Conservation (phyloP, 2,888 invertebrate genomes). For the Spisula solida region DNA sequence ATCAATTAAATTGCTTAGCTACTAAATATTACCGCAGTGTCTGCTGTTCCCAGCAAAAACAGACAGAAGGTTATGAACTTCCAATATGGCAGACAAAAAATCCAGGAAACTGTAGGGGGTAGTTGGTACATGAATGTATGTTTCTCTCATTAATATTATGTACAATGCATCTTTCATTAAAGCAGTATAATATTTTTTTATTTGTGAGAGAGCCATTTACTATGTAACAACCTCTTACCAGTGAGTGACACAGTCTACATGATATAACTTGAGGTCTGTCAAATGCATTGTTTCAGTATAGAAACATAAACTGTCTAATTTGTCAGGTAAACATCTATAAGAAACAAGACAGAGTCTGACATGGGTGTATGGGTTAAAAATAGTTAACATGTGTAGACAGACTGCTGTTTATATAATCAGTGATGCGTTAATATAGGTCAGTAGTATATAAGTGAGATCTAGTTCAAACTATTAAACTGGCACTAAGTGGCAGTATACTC, state of each 20-base stretch:
- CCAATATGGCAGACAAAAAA: not conserved
- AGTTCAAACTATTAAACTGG: not conserved
- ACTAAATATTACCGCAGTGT: not conserved
- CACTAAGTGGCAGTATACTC: not conserved
- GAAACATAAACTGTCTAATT: not conserved
- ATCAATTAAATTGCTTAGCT: not conserved
- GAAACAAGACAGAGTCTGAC: not conserved
- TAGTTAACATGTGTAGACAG: not conserved
- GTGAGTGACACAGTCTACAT: too few species aligned
- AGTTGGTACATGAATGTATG: too few species aligned
- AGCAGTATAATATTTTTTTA: too few species aligned
- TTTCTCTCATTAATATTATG: too few species aligned
- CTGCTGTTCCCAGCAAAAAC: not conserved
- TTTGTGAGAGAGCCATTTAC: too few species aligned
- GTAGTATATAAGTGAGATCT: conserved; percentile 14
- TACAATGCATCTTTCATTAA: too few species aligned
- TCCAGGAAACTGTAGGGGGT: too few species aligned
- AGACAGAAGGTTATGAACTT: not conserved
- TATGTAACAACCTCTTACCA: too few species aligned
- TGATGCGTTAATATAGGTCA: not conserved
- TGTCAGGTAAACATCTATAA: not conserved
- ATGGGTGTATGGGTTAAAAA: not conserved
- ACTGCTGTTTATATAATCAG: not conserved
- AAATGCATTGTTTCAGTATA: not conserved
- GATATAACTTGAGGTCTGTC: too few species aligned